A percentile compares a stretch with the other conserved stretches of the same genome.
phyloP scores from a whole-genome alignment of 2,113 vertebrate species.

The Scartelaos histophorus region DNA sequence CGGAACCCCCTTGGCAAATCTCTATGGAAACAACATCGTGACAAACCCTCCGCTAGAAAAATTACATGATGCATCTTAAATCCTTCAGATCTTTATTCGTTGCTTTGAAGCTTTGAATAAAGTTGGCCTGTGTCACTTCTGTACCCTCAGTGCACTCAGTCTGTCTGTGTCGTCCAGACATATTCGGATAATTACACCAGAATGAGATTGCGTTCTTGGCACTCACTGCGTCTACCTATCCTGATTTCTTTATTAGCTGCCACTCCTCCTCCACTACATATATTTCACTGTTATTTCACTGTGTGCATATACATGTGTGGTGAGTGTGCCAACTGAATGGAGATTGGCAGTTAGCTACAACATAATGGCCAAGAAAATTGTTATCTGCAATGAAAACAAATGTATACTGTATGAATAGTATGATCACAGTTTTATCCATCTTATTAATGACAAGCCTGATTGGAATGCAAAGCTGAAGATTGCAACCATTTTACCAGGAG shows the following conservation, averaged over 20 bases:
- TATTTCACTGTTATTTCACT: not conserved
- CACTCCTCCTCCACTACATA: slow-evolving; percentile 5
- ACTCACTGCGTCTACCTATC: slow-evolving; percentile 18
- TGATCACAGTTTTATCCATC: not conserved
- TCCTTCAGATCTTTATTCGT: not conserved
- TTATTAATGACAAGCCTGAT: not conserved
- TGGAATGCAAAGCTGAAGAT: not conserved
- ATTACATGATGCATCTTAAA: too few species aligned
- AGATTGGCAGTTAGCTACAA: not conserved
- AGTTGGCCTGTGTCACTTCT: not conserved
- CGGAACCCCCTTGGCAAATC: too few species aligned
- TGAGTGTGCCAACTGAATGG: not conserved
- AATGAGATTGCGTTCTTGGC: slow-evolving; percentile 19
- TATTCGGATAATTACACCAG: slow-evolving; percentile 25
- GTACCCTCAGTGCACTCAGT: not conserved
- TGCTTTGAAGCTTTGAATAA: not conserved
- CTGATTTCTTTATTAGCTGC: slow-evolving; percentile 26
- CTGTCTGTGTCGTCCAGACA: slow-evolving; percentile 13
- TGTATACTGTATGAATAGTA: not conserved
- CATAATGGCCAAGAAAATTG: not conserved
- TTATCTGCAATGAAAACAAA: not conserved
- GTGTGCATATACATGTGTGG: not conserved
- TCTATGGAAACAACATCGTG: too few species aligned
- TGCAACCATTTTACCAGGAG: not conserved
- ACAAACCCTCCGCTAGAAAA: too few species aligned